Evolutionary conservation across 2,113 vertebrate species (phyloP), one percentile per base, ranked within the genome.

Genomic region (Callithrix jacchus): DNA sequence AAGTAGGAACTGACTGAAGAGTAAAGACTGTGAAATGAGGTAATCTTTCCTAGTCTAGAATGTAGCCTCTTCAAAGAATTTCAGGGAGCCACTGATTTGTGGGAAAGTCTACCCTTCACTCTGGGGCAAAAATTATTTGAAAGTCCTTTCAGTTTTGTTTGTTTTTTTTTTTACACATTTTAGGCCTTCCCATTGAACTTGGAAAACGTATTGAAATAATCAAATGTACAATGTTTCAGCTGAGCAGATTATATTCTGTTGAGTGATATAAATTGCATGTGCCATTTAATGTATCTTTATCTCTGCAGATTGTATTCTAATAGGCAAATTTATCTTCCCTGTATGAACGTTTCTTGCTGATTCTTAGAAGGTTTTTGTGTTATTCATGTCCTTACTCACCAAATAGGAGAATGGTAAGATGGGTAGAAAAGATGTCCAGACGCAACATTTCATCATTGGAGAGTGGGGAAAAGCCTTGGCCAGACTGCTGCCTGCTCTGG

Each of bases 221-320:
- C 93, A 81, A 91, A 66, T 37, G 10, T 70, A 64, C 91, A 93
- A 83, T 49, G 58, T 81, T 95, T 91, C 87, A 49, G 82, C 82
- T 83, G 92, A 96, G 82, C 86, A 66, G 56, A 71, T 32, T 94
- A 37, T 45, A 10, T 84, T 82, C 80, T 37, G 16, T 91, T 97
- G 95, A 94, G 87, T 70, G 71, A 93, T 93, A 73, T 85, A 88
- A 96, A 91, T 95, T 85, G 73, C 21, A 64, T 56, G 73, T 97
- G 89, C 79, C 92, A 66, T 96, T 95, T 96, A 94, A 89, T 83
- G 71, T 97, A 83, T 56, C 93, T 95, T 93, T 93, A 82, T 93
- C 92, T 87, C 89, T 45, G 42, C 71, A 86, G 37, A 95, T 88
- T 91, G 77, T 86, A 94, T 89, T 90, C 92, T 94, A 95, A 94